These are phyloP conservation scores for Drosophila anomalata DNA, from an alignment of 2,888 invertebrate species.

Conservation along the genomic window DNA sequence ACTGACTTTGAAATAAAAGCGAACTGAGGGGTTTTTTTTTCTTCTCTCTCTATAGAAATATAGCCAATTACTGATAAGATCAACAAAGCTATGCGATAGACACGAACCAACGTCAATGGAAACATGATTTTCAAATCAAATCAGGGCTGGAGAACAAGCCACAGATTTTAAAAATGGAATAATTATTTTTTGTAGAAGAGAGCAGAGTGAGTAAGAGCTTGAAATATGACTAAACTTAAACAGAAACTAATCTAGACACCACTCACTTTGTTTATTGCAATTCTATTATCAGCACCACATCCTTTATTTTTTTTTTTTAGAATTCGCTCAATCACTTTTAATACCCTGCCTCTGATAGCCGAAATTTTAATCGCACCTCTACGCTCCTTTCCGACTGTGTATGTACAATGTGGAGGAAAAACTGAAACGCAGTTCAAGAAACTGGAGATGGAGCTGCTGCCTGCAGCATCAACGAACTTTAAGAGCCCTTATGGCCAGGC, in stretches of 20 bases:
- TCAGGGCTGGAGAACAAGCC: constrained; percentile 5
- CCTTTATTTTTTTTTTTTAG: background rate
- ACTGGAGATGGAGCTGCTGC: constrained; percentile 30
- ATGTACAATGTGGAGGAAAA: constrained; percentile 32
- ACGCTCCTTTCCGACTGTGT: constrained; percentile 32
- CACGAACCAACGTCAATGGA: constrained; percentile 10
- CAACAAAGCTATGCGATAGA: background rate
- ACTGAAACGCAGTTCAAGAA: constrained; percentile 64
- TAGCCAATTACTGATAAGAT: constrained; percentile 9
- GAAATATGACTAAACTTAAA: background rate
- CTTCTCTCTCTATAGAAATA: background rate
- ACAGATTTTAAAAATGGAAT: too few relatives aligned
- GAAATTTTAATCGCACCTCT: constrained; percentile 8
- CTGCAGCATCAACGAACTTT: constrained; percentile 61
- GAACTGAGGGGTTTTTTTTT: background rate
- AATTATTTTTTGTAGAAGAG: too few relatives aligned
- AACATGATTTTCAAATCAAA: background rate
- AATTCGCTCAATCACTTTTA: constrained; percentile 13
- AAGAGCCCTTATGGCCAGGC: constrained; percentile 52
- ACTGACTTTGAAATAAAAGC: background rate
- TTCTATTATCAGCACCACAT: background rate
- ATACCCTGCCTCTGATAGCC: constrained; percentile 12
- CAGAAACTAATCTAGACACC: background rate
- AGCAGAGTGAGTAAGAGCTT: background rate
- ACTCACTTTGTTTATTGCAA: background rate